Evolutionary conservation across 2,888 invertebrate genomes (phyloP).

Genomic region (Lasioglossum figueresi): DNA sequence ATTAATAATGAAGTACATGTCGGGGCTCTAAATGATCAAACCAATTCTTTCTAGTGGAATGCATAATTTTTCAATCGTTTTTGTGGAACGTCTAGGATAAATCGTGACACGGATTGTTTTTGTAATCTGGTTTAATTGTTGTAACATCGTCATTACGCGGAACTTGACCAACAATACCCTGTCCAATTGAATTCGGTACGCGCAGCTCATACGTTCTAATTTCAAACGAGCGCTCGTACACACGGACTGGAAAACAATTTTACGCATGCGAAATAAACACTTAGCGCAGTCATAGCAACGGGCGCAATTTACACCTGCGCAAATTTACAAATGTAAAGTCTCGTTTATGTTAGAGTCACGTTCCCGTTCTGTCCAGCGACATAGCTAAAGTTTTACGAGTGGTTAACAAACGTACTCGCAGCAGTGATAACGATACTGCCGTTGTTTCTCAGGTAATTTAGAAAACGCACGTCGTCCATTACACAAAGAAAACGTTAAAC

Average conservation of each 20-base stretch:
- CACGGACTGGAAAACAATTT: background rate
- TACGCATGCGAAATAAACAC: background rate
- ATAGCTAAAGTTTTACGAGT: conserved; percentile 48
- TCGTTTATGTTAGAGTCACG: conserved; percentile 3
- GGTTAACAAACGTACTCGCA: conserved; percentile 9
- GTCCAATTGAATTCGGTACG: background rate
- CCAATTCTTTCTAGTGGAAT: background rate
- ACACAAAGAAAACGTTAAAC: background rate
- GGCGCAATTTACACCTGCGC: background rate
- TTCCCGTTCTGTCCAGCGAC: background rate
- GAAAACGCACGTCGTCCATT: background rate
- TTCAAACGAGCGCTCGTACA: background rate
- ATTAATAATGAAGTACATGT: no score
- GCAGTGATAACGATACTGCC: background rate
- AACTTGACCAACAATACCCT: background rate
- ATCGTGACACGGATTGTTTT: conserved; percentile 34
- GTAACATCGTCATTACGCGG: background rate
- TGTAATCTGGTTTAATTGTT: background rate
- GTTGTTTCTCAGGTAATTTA: background rate
- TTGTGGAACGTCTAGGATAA: background rate
- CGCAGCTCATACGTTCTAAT: conserved; percentile 1
- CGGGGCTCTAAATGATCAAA: no score
- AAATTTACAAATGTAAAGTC: background rate
- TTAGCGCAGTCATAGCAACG: background rate
- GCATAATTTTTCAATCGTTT: background rate